Evolutionary conservation across 1,140 invertebrate species (phyloP).

Genomic region (Pemphigus obesinymphae): DNA sequence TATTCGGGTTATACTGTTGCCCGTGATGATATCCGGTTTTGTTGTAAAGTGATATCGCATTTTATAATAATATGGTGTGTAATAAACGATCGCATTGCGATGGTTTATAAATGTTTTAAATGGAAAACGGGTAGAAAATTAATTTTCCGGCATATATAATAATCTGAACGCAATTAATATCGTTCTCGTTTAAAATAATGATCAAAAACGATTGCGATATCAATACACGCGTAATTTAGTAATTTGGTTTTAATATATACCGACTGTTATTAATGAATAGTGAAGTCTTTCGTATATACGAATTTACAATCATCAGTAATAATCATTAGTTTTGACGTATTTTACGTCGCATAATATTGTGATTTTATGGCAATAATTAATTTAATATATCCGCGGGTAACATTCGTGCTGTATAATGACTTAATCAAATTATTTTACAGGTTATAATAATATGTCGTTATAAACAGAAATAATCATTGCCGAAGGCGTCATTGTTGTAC

Average conservation of each 20-base stretch:
- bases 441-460: too few relatives aligned
- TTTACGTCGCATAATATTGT: neutral
- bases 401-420: neutral
- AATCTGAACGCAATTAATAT: neutral
- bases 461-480: too few relatives aligned
- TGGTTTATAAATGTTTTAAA: too few relatives aligned
- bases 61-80: too few relatives aligned
- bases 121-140: neutral
- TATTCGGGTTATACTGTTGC: too few relatives aligned
- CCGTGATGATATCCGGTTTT: too few relatives aligned
- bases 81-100: too few relatives aligned
- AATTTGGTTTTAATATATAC: neutral
- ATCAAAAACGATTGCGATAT: neutral
- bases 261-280: neutral
- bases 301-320: neutral
- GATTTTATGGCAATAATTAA: neutral
- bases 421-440: neutral
- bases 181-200: neutral
- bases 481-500: too few relatives aligned
- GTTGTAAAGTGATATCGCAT: too few relatives aligned
- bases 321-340: constrained; percentile 18
- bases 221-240: neutral
- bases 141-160: neutral
- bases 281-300: neutral
- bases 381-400: neutral